Percentiles rank a stretch among this genome's conserved stretches.
Conservation (phyloP, 1,140 invertebrate genomes). For the Heliconius nattereri region DNA sequence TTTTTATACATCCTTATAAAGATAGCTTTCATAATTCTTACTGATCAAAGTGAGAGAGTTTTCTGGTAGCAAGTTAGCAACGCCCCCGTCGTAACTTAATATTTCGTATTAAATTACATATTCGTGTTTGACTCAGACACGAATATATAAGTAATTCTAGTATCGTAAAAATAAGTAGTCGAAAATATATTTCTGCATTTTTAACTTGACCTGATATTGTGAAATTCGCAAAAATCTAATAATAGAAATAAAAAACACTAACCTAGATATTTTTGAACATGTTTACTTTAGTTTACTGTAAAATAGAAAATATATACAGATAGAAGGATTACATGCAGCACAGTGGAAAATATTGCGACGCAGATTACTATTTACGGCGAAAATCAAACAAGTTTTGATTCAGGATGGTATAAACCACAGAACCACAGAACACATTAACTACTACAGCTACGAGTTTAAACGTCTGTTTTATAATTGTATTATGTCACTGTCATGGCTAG, state of each 20-base stretch:
- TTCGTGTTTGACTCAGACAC: neutral
- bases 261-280: constrained; percentile 31
- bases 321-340: neutral
- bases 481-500: neutral
- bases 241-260: constrained; percentile 24
- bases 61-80: constrained; percentile 13
- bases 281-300: constrained; percentile 9
- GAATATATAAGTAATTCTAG: neutral
- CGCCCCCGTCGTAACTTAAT: constrained; percentile 15
- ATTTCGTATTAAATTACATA: neutral
- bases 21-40: neutral
- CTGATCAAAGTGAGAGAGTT: neutral
- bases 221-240: constrained; percentile 9
- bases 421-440: too few relatives aligned
- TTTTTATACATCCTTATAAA: neutral
- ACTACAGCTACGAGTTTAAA: neutral
- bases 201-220: neutral
- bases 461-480: neutral
- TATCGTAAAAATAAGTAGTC: neutral
- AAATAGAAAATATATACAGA: neutral
- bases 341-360: constrained; percentile 25
- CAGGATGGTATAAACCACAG: neutral
- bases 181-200: neutral
- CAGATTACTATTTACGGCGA: constrained; percentile 30
- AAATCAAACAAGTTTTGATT: constrained; percentile 31